These are phyloP conservation scores for Nemapogon koenigi DNA, from an alignment of 2,888 invertebrate species.

Conservation along the genomic window DNA sequence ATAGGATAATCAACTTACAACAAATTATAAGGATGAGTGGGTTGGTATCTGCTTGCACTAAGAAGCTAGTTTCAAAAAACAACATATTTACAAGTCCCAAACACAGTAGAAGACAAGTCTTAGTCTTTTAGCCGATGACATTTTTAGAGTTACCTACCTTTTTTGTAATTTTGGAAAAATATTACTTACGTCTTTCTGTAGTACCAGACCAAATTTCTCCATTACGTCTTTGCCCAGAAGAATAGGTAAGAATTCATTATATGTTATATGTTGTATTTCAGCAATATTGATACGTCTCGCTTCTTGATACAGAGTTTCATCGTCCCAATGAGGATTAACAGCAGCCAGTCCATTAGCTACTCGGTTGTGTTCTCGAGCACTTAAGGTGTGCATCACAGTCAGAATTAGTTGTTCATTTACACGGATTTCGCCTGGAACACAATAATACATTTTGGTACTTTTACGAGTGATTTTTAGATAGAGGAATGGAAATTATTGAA, in stretches of 20 bases:
- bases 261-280: slow-evolving; percentile 88
- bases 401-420: slow-evolving; percentile 91
- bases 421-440: slow-evolving; percentile 79
- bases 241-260: slow-evolving; percentile 89
- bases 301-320: slow-evolving; percentile 91
- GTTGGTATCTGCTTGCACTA: too few relatives aligned
- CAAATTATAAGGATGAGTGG: too few relatives aligned
- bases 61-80: too few relatives aligned
- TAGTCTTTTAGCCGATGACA: too few relatives aligned
- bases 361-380: slow-evolving; percentile 91
- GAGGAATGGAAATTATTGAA: neutral
- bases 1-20: too few relatives aligned
- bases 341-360: slow-evolving; percentile 76
- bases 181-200: slow-evolving; percentile 73
- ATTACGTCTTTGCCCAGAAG: slow-evolving; percentile 89
- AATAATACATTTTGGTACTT: too few relatives aligned
- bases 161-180: too few relatives aligned
- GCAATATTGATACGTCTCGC: slow-evolving; percentile 84
- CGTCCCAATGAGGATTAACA: slow-evolving; percentile 93
- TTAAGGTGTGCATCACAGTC: slow-evolving; percentile 89
- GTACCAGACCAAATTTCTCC: slow-evolving; percentile 86
- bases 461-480: neutral
- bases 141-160: too few relatives aligned
- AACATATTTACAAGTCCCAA: too few relatives aligned
- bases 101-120: too few relatives aligned